These are phyloP conservation scores for Asobara japonica DNA, from an alignment of 1,140 invertebrate genomes.

Conservation along the genomic window DNA sequence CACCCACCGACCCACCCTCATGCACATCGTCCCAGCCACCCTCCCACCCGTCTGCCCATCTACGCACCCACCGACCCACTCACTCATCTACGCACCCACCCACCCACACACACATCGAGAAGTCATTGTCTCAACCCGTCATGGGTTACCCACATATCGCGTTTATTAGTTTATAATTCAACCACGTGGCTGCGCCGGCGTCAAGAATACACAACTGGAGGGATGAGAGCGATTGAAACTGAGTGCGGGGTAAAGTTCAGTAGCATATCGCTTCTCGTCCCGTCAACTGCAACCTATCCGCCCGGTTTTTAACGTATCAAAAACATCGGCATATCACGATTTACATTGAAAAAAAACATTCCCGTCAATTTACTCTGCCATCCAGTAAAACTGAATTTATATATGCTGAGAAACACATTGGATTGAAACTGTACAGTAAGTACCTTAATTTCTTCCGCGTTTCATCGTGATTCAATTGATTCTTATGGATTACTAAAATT, in stretches of 20 bases:
- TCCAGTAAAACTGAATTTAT: neutral
- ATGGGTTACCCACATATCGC: too few relatives aligned
- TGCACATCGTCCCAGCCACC: too few relatives aligned
- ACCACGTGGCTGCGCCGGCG: constrained; percentile 53
- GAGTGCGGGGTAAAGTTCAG: constrained; percentile 44
- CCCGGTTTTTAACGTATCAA: constrained; percentile 7
- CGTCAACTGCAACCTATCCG: constrained; percentile 26
- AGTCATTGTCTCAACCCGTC: too few relatives aligned
- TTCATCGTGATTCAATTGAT: neutral
- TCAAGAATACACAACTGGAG: constrained; percentile 43
- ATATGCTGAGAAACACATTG: neutral
- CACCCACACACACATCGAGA: too few relatives aligned
- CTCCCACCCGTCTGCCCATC: too few relatives aligned
- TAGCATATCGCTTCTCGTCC: constrained; percentile 51
- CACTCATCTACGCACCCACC: too few relatives aligned
- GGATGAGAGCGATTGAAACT: constrained; percentile 33
- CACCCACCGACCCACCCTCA: too few relatives aligned
- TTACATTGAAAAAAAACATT: constrained; percentile 1
- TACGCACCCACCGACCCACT: too few relatives aligned
- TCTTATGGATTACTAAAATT: neutral
- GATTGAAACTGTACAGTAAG: neutral
- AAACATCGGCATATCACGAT: neutral
- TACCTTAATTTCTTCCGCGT: neutral
- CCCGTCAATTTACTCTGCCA: neutral
- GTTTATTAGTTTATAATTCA: constrained; percentile 32